Evolutionary conservation across 2,113 vertebrate species (phyloP).

Genomic region (Mus spicilegus): DNA sequence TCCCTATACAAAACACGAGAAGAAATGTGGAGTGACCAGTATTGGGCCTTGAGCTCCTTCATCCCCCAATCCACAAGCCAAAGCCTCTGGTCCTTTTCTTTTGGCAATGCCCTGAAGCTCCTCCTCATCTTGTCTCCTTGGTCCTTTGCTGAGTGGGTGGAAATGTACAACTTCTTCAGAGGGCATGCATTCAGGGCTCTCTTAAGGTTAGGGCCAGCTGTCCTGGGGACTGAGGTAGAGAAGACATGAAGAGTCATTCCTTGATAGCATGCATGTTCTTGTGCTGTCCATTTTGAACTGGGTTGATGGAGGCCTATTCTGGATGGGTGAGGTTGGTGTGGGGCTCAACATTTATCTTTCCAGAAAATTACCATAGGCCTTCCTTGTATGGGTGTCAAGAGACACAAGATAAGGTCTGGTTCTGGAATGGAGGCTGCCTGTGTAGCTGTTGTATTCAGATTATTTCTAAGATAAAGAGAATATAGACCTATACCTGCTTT

Average conservation of each 20-base stretch:
- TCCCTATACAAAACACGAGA: neutral
- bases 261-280: neutral
- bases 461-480: neutral
- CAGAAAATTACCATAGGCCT: neutral
- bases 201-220: neutral
- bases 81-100: neutral
- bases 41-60: neutral
- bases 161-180: neutral
- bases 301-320: neutral
- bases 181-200: accelerated
- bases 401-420: neutral
- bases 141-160: neutral
- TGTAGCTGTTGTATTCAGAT: neutral
- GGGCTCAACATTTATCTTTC: neutral
- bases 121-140: neutral
- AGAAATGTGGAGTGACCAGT: neutral
- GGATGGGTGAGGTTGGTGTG: neutral
- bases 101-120: neutral
- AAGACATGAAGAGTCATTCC: neutral
- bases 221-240: neutral
- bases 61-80: neutral
- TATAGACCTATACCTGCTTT: neutral
- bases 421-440: neutral
- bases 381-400: neutral
- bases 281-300: neutral